Evolutionary conservation across 2,797 vertebrate species (phyloP), one percentile per base, ranked within the genome.

Genomic region (Pempheris klunzingeri): DNA sequence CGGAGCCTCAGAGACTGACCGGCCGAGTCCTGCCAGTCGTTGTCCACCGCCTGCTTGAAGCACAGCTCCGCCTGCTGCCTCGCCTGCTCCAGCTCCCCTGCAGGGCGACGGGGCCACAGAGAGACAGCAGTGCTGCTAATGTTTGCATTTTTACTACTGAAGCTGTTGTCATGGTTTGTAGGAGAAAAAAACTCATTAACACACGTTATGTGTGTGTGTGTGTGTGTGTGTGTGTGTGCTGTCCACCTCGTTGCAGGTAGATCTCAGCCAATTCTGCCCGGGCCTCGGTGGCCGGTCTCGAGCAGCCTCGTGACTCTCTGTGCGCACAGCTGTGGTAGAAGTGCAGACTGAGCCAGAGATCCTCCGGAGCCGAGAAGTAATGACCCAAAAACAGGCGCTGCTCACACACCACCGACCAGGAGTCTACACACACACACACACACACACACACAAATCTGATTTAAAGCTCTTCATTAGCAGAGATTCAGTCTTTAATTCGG

Each of bases 261-360:
- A 90, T 6, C 30, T 89, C 90, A 0, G 88, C 88, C 78, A 94
- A 18, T 32, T 80, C 57, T 2, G 49, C 82, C 1, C 61, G 82
- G 50, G 93, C 92, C 76, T 94, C 93, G 0, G 85, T 72, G 43
- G 88, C 82, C 1, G 63, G 54, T 44, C 80, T 74, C 0, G 70
- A 72, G 7, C 4, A 0, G 2, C 67, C 17, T 4, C 77, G 85
- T 5, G 63, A 34, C 39, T 82, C 78, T 3, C 73, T 69, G 18
- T 81, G 63, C 0, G 87, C 73, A 53, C 92, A 87, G 70, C 87
- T 83, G 54, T 84, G 60, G 58, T 77, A 87, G 83, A 95, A 95
- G 53, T 93, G 80, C n/a, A 84, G 20, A 20, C 86, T 59, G 41
- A 95, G 78, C 92, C 86, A 92, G 14, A 59, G 12, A 32, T 95